phyloP scores from a whole-genome alignment of 1,140 invertebrate genomes.

The Venustaconcha ellipsiformis region DNA sequence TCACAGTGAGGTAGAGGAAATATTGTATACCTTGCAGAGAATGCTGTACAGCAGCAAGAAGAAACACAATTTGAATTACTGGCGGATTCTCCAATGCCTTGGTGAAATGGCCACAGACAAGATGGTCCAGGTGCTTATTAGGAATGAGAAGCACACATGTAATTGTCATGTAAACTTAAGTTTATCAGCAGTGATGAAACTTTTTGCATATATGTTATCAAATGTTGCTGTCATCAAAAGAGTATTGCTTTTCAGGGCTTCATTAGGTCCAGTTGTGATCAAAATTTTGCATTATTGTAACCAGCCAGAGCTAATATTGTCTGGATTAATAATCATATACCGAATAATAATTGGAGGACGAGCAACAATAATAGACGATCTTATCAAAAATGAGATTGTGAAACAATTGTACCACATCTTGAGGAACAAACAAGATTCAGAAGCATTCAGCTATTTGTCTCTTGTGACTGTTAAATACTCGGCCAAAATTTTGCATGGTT shows the following conservation, averaged over 20 bases:
- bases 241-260: constrained; percentile 15
- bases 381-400: constrained; percentile 29
- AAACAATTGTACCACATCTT: constrained; percentile 30
- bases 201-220: constrained; percentile 34
- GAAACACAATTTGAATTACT: constrained; percentile 41
- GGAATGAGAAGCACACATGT: constrained; percentile 23
- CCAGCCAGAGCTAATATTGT: constrained; percentile 10
- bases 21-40: constrained; percentile 31
- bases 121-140: constrained; percentile 18
- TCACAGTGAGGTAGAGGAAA: constrained; percentile 8
- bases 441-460: constrained; percentile 15
- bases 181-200: constrained; percentile 21
- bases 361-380: constrained; percentile 16
- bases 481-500: constrained; percentile 25
- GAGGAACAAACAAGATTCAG: constrained; percentile 15
- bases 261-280: constrained; percentile 30
- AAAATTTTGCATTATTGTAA: constrained; percentile 31
- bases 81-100: constrained; percentile 40
- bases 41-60: constrained; percentile 35
- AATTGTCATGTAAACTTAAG: constrained; percentile 26
- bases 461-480: constrained; percentile 21
- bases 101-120: constrained; percentile 30
- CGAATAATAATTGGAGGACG: constrained; percentile 32
- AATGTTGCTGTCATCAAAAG: constrained; percentile 36
- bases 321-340: constrained; percentile 22